phyloP scores from a whole-genome alignment of 2,888 invertebrate genomes.

The Diadromus collaris region DNA sequence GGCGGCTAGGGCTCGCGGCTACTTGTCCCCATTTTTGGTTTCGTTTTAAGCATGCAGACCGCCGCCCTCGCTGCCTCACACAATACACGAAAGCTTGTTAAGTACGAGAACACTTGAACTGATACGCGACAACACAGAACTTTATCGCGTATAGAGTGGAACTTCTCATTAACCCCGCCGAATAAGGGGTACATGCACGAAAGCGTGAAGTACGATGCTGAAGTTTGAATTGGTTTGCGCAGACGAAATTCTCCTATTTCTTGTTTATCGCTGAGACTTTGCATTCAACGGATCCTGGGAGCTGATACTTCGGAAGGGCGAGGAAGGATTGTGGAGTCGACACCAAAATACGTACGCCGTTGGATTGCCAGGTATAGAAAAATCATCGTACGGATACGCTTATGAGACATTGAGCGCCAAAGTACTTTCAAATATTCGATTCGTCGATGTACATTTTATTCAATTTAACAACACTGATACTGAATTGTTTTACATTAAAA shows the following conservation, averaged over 20 bases:
- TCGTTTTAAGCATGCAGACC: constrained; percentile 79
- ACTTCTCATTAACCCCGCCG: constrained; percentile 13
- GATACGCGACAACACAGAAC: constrained; percentile 66
- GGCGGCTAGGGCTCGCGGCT: constrained; percentile 68
- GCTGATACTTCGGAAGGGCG: neutral
- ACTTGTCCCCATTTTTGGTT: constrained; percentile 80
- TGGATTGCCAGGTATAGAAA: neutral
- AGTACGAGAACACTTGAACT: constrained; percentile 77
- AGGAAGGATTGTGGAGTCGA: neutral
- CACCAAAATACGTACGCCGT: too few relatives aligned
- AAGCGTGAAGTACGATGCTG: neutral
- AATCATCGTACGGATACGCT: too few relatives aligned
- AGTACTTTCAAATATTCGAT: neutral
- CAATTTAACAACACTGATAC: neutral
- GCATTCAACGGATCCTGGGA: neutral
- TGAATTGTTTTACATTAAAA: too few relatives aligned
- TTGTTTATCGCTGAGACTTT: neutral
- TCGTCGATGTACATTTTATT: neutral
- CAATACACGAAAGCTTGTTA: constrained; percentile 80
- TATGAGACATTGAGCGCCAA: too few relatives aligned
- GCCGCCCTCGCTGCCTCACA: constrained; percentile 51
- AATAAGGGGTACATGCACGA: neutral
- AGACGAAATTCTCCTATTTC: neutral
- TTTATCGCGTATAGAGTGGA: constrained; percentile 1
- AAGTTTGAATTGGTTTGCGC: constrained; percentile 8